Evolutionary conservation across 2,113 vertebrate species (phyloP).

Genomic region (Campylorhamphus procurvoides): DNA sequence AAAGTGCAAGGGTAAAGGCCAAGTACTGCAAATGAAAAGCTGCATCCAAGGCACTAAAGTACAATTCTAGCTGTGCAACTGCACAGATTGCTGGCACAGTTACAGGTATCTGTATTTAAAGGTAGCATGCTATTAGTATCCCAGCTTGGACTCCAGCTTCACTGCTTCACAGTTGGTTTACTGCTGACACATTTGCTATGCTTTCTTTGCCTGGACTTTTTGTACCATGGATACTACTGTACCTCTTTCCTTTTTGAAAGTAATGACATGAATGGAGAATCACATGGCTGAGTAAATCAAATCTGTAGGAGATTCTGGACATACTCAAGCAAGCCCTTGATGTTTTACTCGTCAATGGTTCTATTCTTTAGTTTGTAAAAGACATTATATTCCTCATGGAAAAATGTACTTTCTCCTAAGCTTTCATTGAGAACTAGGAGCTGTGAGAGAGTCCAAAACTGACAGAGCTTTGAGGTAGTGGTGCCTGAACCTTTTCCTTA

Average conservation of each 20-base stretch:
- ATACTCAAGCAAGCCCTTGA: not conserved
- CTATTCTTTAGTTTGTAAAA: slow-evolving; percentile 27
- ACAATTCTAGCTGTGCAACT: not conserved
- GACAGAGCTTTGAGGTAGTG: slow-evolving; percentile 19
- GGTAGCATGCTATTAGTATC: not conserved
- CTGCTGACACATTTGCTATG: not conserved
- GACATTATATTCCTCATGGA: not conserved
- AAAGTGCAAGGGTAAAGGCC: not conserved
- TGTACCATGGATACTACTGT: not conserved
- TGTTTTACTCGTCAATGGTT: not conserved
- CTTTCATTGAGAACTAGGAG: slow-evolving; percentile 16
- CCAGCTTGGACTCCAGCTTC: slow-evolving; percentile 1
- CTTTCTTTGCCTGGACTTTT: not conserved
- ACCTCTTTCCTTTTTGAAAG: not conserved
- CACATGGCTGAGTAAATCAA: slow-evolving; percentile 17
- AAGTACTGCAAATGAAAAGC: not conserved
- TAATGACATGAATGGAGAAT: not conserved
- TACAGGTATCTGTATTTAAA: not conserved
- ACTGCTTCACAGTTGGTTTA: not conserved
- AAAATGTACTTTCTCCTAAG: slow-evolving; percentile 3
- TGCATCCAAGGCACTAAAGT: not conserved
- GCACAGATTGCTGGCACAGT: not conserved
- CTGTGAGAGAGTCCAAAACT: not conserved
- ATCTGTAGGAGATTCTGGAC: not conserved
- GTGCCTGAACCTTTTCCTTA: not conserved